A percentile compares a stretch with the other conserved stretches of the same genome.
phyloP scores from a whole-genome alignment of 1,140 invertebrate species.

The Hypothenemus hampei region DNA sequence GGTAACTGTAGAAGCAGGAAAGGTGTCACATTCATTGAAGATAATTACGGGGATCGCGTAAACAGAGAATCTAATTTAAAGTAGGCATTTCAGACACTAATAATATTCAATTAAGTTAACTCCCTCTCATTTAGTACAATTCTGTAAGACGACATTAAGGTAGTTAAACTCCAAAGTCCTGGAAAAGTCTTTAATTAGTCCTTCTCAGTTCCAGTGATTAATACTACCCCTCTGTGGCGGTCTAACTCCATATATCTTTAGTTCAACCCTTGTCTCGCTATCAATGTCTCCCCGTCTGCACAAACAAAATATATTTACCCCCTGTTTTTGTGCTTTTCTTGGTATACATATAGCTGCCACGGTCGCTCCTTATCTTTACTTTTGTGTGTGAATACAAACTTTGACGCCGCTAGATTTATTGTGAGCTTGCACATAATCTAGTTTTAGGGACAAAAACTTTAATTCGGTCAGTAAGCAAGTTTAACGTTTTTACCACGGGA shows the following conservation, averaged over 20 bases:
- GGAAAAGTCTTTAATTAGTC: conserved; percentile 33
- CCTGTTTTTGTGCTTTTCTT: conserved; percentile 32
- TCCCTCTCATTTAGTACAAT: conserved; percentile 16
- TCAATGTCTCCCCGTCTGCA: conserved; percentile 26
- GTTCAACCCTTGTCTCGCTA: conserved; percentile 28
- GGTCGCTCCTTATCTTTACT: conserved; percentile 26
- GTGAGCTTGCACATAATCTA: conserved; percentile 25
- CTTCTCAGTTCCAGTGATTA: conserved; percentile 31
- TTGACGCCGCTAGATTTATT: conserved; percentile 26
- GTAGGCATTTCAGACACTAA: conserved; percentile 4
- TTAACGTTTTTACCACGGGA: conserved; percentile 16
- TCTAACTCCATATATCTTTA: conserved; percentile 31
- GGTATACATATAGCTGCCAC: conserved; percentile 23
- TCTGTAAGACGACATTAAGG: conserved; percentile 20
- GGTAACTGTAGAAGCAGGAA: not conserved
- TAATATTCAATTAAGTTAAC: conserved; percentile 19
- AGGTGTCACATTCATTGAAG: not conserved
- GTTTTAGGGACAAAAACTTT: conserved; percentile 20
- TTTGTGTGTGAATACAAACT: conserved; percentile 28
- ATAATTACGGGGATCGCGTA: not conserved
- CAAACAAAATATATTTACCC: conserved; percentile 30
- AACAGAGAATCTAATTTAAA: conserved; percentile 4
- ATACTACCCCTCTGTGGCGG: conserved; percentile 30
- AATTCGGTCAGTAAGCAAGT: conserved; percentile 28
- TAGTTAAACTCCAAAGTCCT: conserved; percentile 23